Evolutionary conservation across 2,797 vertebrate genomes (phyloP).

Genomic region (Nannoperca australis): DNA sequence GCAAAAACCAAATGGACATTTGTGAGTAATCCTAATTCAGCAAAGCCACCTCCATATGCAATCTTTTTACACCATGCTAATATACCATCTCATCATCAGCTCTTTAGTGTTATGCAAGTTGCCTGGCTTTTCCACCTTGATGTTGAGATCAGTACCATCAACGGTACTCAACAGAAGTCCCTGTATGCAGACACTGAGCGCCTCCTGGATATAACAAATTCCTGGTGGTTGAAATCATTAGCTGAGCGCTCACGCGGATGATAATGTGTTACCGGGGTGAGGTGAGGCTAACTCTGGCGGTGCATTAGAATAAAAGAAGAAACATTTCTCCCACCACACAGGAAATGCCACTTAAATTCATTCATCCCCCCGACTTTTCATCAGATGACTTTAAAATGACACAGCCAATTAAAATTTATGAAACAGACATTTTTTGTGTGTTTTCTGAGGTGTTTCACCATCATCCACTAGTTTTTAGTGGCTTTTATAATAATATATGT

Average conservation of each 20-base stretch:
- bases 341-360: slow-evolving; percentile 4
- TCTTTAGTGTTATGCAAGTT: not conserved
- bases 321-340: not conserved
- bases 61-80: not conserved
- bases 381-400: too few species aligned
- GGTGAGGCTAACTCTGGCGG: slow-evolving; percentile 1
- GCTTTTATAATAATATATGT: not conserved
- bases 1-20: not conserved
- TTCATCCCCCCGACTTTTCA: not conserved
- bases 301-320: slow-evolving; percentile 13
- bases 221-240: slow-evolving; percentile 54
- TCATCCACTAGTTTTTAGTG: not conserved
- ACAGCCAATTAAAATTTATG: not conserved
- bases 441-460: not conserved
- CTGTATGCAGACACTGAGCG: slow-evolving; percentile 29
- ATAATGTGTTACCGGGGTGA: slow-evolving; percentile 38
- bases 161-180: not conserved
- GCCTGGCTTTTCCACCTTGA: not conserved
- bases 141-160: slow-evolving; percentile 1
- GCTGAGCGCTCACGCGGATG: slow-evolving; percentile 33
- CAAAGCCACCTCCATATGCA: not conserved
- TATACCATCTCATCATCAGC: not conserved
- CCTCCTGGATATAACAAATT: slow-evolving; percentile 25
- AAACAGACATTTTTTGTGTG: not conserved
- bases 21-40: not conserved